Percentiles rank a stretch among this genome's conserved stretches.
Conservation (phyloP, 2,888 invertebrate species). For the Phragmatobia fuliginosa region DNA sequence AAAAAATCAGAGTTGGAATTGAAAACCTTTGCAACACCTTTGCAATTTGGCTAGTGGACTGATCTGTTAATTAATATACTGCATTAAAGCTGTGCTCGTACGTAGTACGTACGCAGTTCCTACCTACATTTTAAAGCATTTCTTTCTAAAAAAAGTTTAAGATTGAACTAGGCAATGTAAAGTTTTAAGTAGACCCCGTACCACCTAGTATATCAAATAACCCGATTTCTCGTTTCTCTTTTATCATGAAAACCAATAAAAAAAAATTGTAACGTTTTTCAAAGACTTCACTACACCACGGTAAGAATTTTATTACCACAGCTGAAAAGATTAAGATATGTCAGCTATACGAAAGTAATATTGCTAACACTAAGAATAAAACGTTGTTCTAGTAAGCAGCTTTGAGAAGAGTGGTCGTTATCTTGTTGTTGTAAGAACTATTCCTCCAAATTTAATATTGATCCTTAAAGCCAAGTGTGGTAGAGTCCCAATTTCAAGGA, state of each 20-base stretch:
- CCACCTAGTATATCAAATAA: neutral
- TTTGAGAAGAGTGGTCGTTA: neutral
- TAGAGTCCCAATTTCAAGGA: neutral
- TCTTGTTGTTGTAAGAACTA: constrained; percentile 3
- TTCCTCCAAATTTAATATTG: neutral
- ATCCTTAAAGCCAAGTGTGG: neutral
- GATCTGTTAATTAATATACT: no score
- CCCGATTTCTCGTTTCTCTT: neutral
- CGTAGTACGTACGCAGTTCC: no score
- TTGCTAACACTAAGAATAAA: neutral
- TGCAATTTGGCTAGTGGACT: no score
- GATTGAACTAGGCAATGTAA: neutral
- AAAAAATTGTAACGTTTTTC: neutral
- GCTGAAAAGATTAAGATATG: neutral
- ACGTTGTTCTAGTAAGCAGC: neutral
- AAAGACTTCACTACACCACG: neutral
- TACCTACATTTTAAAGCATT: no score
- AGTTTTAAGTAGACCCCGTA: neutral
- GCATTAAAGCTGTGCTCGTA: no score
- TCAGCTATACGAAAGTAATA: constrained; percentile 1
- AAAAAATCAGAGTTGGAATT: no score
- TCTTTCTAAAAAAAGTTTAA: no score
- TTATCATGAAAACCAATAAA: neutral
- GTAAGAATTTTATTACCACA: neutral
- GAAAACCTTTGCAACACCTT: no score